Evolutionary conservation across 2,797 vertebrate species (phyloP).

Genomic region (Clamator glandarius): DNA sequence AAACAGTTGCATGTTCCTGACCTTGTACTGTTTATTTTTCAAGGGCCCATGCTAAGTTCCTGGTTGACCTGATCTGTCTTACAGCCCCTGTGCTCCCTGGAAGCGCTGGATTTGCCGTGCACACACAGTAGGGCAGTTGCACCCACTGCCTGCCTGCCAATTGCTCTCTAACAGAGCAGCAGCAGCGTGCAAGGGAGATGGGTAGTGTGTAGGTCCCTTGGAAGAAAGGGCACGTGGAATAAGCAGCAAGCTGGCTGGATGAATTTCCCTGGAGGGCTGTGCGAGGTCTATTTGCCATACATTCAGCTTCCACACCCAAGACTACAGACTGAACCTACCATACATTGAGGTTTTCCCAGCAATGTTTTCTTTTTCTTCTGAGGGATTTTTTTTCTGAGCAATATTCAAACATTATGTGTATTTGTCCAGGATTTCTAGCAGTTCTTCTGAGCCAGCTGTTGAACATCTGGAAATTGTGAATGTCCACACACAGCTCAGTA

Average conservation of each 20-base stretch:
- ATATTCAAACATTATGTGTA: background rate
- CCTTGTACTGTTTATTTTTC: background rate
- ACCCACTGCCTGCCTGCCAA: background rate
- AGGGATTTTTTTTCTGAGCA: background rate
- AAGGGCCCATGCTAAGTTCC: background rate
- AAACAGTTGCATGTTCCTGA: background rate
- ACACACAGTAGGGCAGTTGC: background rate
- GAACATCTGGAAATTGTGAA: constrained; percentile 8
- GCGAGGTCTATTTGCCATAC: background rate
- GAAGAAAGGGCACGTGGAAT: background rate
- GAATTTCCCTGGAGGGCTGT: background rate
- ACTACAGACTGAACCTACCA: background rate
- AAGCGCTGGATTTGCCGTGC: background rate
- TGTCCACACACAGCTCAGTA: background rate
- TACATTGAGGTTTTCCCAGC: background rate
- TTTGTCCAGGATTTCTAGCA: background rate
- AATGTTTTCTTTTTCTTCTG: background rate
- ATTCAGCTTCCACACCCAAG: background rate
- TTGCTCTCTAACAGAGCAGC: background rate
- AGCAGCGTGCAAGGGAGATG: background rate
- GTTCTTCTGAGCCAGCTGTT: background rate
- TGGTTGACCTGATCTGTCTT: background rate
- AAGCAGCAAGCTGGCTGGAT: background rate
- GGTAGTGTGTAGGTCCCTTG: background rate
- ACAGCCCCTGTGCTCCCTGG: background rate